Percentiles rank a stretch among this genome's conserved stretches.
phyloP scores from a whole-genome alignment of 2,113 vertebrate genomes.

The Crotalus tigris region DNA sequence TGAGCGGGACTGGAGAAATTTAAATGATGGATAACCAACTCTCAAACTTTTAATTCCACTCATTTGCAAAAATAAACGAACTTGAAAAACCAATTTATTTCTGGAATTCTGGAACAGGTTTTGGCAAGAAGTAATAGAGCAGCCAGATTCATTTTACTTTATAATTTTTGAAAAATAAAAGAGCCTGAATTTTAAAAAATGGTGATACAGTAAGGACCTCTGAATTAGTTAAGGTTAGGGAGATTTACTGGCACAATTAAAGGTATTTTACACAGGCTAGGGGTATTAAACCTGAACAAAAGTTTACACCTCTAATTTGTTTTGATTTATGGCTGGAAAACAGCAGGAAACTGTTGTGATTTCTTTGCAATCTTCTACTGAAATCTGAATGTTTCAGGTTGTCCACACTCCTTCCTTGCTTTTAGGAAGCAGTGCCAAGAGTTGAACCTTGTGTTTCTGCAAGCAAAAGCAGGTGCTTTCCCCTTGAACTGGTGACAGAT shows the following conservation, averaged over 20 bases:
- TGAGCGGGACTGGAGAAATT: neutral
- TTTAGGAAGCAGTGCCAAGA: neutral
- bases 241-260: neutral
- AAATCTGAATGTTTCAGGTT: neutral
- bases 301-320: neutral
- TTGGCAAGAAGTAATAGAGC: neutral
- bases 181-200: neutral
- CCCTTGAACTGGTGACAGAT: neutral
- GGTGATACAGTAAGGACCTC: neutral
- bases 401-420: neutral
- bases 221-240: neutral
- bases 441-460: neutral
- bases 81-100: neutral
- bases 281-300: neutral
- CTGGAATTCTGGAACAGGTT: neutral
- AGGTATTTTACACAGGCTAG: neutral
- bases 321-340: neutral
- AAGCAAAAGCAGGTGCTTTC: neutral
- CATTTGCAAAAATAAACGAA: neutral
- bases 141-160: neutral
- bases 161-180: neutral
- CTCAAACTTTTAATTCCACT: neutral
- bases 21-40: neutral
- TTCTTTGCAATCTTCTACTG: neutral
- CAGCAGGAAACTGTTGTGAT: neutral